Percentiles rank a stretch among this genome's conserved stretches.
Evolutionary conservation across 2,113 vertebrate genomes (phyloP).

Genomic region (Urocynchramus pylzowi): DNA sequence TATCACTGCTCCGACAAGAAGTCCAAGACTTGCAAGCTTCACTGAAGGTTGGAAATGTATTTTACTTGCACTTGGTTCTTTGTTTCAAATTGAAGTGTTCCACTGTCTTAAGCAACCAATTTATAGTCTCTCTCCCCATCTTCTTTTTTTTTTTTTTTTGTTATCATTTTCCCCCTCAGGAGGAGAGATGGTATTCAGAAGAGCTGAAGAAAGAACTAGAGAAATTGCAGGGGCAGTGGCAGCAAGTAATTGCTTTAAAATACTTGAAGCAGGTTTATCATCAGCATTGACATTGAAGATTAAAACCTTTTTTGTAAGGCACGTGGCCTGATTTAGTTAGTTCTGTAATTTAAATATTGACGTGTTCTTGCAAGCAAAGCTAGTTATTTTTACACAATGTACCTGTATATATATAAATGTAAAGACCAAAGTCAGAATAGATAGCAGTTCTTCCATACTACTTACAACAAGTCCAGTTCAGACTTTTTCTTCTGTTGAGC

Average conservation of each 20-base stretch:
- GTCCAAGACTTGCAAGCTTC: conserved; percentile 92
- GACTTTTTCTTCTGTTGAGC: neutral
- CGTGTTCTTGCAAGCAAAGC: conserved; percentile 25
- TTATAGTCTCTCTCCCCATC: neutral
- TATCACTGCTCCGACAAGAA: conserved; percentile 89
- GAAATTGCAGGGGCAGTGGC: conserved; percentile 94
- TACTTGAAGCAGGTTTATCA: conserved; percentile 74
- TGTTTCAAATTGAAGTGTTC: conserved; percentile 29
- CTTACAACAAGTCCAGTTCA: neutral
- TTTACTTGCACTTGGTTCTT: conserved; percentile 42
- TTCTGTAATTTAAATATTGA: conserved; percentile 53
- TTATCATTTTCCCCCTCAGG: conserved; percentile 68
- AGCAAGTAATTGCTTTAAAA: conserved; percentile 96
- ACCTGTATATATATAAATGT: neutral
- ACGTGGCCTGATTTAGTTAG: conserved; percentile 67
- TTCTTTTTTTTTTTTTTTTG: neutral
- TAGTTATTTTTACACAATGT: neutral
- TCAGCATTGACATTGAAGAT: conserved; percentile 65
- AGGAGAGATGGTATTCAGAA: conserved; percentile 97
- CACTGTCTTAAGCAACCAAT: conserved; percentile 6
- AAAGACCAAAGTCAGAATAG: neutral
- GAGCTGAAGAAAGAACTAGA: conserved; percentile 98
- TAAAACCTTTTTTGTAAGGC: conserved; percentile 69
- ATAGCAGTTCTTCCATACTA: neutral
- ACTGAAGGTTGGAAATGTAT: conserved; percentile 83